These are phyloP conservation scores for Drosophila koepferae DNA, from an alignment of 2,888 invertebrate species.

Conservation along the genomic window DNA sequence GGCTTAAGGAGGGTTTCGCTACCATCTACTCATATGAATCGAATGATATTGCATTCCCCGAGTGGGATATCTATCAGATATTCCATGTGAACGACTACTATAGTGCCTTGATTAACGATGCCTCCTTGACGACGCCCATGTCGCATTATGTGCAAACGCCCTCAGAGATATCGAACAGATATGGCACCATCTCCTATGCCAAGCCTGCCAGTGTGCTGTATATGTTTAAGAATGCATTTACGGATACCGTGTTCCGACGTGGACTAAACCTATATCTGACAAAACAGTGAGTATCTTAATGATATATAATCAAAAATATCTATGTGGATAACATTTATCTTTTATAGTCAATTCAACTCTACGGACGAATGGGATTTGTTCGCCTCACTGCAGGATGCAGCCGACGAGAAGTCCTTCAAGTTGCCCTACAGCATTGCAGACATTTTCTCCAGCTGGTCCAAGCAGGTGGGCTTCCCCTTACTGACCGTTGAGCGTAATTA, in stretches of 20 bases:
- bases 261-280: constrained; percentile 67
- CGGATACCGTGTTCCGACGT: constrained; percentile 60
- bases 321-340: background rate
- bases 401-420: constrained; percentile 53
- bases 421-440: constrained; percentile 86
- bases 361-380: constrained; percentile 81
- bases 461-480: constrained; percentile 87
- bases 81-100: constrained; percentile 89
- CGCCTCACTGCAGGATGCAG: constrained; percentile 69
- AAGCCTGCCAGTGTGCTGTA: constrained; percentile 86
- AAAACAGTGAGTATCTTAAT: constrained; percentile 57
- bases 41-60: constrained; percentile 83
- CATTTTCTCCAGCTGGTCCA: constrained; percentile 88
- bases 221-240: constrained; percentile 74
- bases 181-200: constrained; percentile 93
- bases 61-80: constrained; percentile 91
- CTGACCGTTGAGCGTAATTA: constrained; percentile 87
- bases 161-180: constrained; percentile 92
- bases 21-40: constrained; percentile 81
- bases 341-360: constrained; percentile 66
- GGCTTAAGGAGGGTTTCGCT: constrained; percentile 90
- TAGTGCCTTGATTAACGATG: constrained; percentile 65
- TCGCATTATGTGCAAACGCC: constrained; percentile 93
- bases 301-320: background rate
- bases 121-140: constrained; percentile 86